Evolutionary conservation across 2,113 vertebrate species (phyloP).

Genomic region (Saguinus imperator): DNA sequence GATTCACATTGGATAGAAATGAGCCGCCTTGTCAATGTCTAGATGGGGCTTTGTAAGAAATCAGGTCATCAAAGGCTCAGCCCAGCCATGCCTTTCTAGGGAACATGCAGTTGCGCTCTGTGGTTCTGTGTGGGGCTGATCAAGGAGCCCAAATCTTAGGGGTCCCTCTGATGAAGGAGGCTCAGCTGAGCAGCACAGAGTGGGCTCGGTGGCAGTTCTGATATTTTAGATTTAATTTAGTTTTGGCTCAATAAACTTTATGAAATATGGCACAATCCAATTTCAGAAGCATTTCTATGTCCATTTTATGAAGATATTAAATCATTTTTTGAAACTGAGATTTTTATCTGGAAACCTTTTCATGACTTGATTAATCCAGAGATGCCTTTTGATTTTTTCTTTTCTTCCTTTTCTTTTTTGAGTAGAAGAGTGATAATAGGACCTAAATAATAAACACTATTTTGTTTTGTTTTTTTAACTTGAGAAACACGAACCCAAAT

Average conservation of each 20-base stretch:
- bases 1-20: neutral
- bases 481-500: neutral
- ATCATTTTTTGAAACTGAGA: neutral
- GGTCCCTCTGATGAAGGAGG: neutral
- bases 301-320: neutral
- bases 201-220: neutral
- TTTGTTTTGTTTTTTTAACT: neutral
- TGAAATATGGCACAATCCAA: neutral
- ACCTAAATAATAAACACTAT: neutral
- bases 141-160: neutral
- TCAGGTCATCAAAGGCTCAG: neutral
- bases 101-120: neutral
- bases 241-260: neutral
- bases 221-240: neutral
- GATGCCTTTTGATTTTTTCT: neutral
- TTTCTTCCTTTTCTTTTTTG: neutral
- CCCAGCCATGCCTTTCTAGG: neutral
- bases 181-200: neutral
- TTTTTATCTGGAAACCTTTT: neutral
- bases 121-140: rapidly evolving
- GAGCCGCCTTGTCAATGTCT: no score
- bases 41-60: neutral
- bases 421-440: neutral
- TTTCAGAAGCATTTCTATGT: neutral
- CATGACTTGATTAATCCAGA: neutral